A percentile compares a stretch with the other conserved stretches of the same genome.
These are phyloP conservation scores for Avahi laniger DNA, from an alignment of 2,797 vertebrate species.

Conservation along the genomic window DNA sequence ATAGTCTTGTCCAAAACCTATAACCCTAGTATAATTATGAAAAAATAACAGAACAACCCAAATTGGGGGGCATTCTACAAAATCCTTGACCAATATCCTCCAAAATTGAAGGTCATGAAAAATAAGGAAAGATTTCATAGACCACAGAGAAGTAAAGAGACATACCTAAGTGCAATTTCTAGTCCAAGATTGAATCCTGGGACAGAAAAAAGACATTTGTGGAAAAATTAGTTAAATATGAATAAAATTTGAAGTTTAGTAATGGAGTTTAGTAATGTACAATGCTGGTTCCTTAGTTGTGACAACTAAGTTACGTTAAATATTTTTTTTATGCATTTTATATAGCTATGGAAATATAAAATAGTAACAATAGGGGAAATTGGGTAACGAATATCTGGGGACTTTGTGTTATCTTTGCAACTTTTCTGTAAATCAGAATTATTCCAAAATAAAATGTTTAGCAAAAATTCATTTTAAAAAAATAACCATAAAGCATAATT, in stretches of 20 bases:
- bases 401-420: background rate
- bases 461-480: background rate
- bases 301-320: background rate
- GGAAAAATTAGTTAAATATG: background rate
- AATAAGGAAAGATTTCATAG: background rate
- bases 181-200: background rate
- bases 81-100: background rate
- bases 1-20: background rate
- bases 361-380: background rate
- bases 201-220: background rate
- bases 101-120: background rate
- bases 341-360: background rate
- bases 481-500: background rate
- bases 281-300: background rate
- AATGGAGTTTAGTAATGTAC: background rate
- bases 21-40: background rate
- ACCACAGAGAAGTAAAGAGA: background rate
- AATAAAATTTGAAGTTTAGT: background rate
- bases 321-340: background rate
- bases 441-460: constrained; percentile 5
- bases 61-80: background rate
- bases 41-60: background rate
- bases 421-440: background rate
- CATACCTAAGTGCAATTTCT: background rate
- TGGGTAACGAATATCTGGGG: background rate